phyloP scores from a whole-genome alignment of 1,140 invertebrate genomes.

The Gryllus bimaculatus region DNA sequence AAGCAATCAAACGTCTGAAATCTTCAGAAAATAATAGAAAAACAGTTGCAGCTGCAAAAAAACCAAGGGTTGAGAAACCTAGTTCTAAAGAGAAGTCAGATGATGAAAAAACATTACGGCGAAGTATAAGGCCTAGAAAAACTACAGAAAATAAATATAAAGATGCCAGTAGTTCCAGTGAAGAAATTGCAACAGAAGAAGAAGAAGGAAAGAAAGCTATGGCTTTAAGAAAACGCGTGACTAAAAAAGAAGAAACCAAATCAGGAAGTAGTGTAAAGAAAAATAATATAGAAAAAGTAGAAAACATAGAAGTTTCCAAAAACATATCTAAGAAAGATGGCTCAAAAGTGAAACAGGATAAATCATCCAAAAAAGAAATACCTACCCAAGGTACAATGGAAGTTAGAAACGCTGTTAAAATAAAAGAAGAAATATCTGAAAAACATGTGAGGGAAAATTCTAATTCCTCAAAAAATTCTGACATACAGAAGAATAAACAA shows the following conservation, averaged over 20 bases:
- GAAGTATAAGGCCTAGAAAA: neutral
- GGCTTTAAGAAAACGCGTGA: constrained; percentile 18
- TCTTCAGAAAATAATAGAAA: constrained; percentile 12
- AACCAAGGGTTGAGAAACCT: neutral
- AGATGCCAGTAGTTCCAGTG: constrained; percentile 10
- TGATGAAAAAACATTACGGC: neutral
- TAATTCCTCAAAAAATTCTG: neutral
- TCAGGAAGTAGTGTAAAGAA: neutral
- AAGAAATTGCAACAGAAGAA: constrained; percentile 9
- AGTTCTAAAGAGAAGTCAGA: neutral
- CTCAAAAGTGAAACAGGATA: neutral
- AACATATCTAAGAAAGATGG: too few species aligned
- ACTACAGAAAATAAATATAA: constrained; percentile 9
- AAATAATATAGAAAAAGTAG: neutral
- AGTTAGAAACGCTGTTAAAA: neutral
- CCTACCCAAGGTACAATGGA: neutral
- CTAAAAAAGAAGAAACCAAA: neutral
- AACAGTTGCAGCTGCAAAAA: constrained; percentile 1
- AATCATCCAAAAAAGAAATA: neutral
- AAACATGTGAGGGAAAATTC: neutral
- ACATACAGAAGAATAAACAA: too few species aligned
- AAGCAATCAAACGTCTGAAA: constrained; percentile 25
- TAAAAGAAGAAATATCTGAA: neutral
- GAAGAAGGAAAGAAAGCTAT: constrained; percentile 14
- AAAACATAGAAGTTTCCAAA: too few species aligned